Conservation (phyloP, 2,888 invertebrate genomes). For the Pterobdella sp. region DNA sequence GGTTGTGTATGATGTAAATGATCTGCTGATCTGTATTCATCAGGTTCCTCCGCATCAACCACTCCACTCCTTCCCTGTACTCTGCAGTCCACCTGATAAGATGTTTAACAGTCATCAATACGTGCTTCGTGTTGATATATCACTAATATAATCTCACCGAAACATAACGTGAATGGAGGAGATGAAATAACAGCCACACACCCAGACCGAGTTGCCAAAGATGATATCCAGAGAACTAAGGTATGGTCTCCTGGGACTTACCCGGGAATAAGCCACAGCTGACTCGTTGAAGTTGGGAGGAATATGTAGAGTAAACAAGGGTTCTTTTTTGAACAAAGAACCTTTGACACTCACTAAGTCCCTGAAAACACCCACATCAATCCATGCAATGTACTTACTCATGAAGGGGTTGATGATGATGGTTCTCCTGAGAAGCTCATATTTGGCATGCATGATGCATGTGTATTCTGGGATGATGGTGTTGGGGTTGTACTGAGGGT, state of each 20-base stretch:
- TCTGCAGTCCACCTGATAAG: conserved; percentile 33
- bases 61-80: conserved; percentile 39
- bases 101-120: background rate
- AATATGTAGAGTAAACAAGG: conserved; percentile 18
- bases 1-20: conserved; percentile 41
- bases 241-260: background rate
- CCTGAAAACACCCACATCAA: conserved; percentile 45
- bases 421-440: conserved; percentile 42
- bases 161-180: conserved; percentile 38
- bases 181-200: conserved; percentile 44
- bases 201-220: conserved; percentile 40
- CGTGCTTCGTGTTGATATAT: background rate
- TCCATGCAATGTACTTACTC: conserved; percentile 44
- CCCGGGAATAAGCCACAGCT: conserved; percentile 30
- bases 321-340: background rate
- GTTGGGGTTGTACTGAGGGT: conserved; percentile 43
- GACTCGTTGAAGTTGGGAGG: conserved; percentile 29
- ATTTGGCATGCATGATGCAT: conserved; percentile 46
- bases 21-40: conserved; percentile 45
- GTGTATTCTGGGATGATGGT: conserved; percentile 44
- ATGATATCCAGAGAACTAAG: conserved; percentile 39
- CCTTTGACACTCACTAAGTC: conserved; percentile 31
- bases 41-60: conserved; percentile 38
- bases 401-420: conserved; percentile 39
- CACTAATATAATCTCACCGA: conserved; percentile 35